Conservation (phyloP, 2,888 invertebrate genomes). For the Dilophus febrilis region DNA sequence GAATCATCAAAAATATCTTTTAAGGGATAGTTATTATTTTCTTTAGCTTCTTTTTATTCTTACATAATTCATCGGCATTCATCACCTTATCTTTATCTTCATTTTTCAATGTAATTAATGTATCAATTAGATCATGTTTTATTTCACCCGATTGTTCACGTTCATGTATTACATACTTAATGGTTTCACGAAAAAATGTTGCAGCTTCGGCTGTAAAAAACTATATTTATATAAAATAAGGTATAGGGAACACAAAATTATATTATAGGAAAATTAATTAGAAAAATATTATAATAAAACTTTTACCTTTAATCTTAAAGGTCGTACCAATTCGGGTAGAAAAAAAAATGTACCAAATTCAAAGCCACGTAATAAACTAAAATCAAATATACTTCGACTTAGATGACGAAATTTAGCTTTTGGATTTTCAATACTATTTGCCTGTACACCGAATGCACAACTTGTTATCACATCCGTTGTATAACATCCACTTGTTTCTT, state of each 20-base stretch:
- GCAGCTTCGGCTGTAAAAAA: conserved; percentile 8
- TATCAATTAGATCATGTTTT: conserved; percentile 31
- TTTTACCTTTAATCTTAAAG: conserved; percentile 16
- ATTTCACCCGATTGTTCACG: conserved; percentile 25
- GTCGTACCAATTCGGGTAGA: conserved; percentile 19
- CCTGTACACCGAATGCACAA: conserved; percentile 23
- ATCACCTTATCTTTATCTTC: not conserved
- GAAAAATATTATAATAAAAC: no score
- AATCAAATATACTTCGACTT: conserved; percentile 16
- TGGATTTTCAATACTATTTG: conserved; percentile 22
- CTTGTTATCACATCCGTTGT: conserved; percentile 25
- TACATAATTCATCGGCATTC: not conserved
- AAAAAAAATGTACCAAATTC: conserved; percentile 22
- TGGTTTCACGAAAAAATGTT: conserved; percentile 25
- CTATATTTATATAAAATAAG: no score
- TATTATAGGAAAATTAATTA: no score
- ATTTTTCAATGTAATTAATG: conserved; percentile 29
- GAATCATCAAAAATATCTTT: no score
- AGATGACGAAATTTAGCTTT: conserved; percentile 20
- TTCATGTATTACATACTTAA: conserved; percentile 28
- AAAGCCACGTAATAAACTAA: conserved; percentile 15
- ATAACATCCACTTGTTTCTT: conserved; percentile 20
- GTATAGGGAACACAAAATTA: no score
- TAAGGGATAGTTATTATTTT: no score
- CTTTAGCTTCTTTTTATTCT: no score